Evolutionary conservation across 2,113 vertebrate genomes (phyloP).

Genomic region (Antechinus stuartii): DNA sequence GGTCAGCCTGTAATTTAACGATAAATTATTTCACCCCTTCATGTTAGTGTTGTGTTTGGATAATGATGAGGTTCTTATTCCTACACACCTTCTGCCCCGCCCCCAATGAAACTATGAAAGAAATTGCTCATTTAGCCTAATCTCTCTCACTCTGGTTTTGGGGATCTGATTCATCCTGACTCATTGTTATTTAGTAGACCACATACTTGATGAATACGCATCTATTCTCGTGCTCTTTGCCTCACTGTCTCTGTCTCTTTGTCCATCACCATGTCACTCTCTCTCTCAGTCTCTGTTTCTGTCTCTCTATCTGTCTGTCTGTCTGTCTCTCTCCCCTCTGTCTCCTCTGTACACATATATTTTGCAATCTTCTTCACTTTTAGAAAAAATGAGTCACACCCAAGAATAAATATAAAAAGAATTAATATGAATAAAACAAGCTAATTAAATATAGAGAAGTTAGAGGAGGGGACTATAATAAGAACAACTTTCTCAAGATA

Average conservation of each 20-base stretch:
- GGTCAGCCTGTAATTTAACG: slow-evolving; percentile 85
- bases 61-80: slow-evolving; percentile 80
- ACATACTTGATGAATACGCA: slow-evolving; percentile 34
- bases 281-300: no score
- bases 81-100: slow-evolving; percentile 1
- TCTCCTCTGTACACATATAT: not conserved
- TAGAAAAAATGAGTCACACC: not conserved
- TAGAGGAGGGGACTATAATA: not conserved
- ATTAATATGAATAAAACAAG: not conserved
- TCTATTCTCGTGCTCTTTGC: slow-evolving; percentile 16
- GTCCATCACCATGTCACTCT: no score
- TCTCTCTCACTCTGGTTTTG: slow-evolving; percentile 45
- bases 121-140: slow-evolving; percentile 38
- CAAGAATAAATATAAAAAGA: not conserved
- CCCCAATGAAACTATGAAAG: slow-evolving; percentile 53
- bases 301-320: no score
- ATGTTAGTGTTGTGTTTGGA: slow-evolving; percentile 81
- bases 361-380: not conserved
- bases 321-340: no score
- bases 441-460: not conserved
- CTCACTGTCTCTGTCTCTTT: not conserved
- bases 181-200: slow-evolving; percentile 29
- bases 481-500: not conserved
- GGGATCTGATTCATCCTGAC: slow-evolving; percentile 57
- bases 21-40: slow-evolving; percentile 83